Evolutionary conservation across 2,797 vertebrate genomes (phyloP), one percentile per base, ranked within the genome.

Genomic region (Pangasius djambal): DNA sequence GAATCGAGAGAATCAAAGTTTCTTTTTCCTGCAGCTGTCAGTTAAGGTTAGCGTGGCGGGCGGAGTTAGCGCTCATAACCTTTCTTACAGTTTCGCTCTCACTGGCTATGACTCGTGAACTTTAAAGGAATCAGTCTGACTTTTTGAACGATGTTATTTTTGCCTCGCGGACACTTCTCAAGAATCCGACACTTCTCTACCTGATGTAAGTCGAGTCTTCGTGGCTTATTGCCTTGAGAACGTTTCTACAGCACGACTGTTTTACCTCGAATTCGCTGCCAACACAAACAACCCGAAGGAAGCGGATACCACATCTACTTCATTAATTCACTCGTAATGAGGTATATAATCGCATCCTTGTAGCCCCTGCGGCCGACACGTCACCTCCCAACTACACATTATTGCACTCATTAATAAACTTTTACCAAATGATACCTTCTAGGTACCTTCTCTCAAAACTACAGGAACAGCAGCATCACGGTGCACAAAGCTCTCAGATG

Each of bases 281-380:
- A 83, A 40, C 72, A n/a, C 70, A 77, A 86, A 86, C 55, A 22
- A 37, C 84, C 84, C 9, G 40, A 67, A 84, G 61, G 28, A 9
- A 63, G 8, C 3, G 34, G 15, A 61, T 8, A 59, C 50, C 5
- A 12, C 69, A 70, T 28, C 50, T 15, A 7, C 28, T 55, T 70
- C 52, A 57, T 59, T 75, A 75, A 74, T 75, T 37, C 40, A 28
- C 55, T 44, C 28, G 7, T 82, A 40, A 82, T 28, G 55, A 82
- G 34, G 55, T 2, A 22, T 6, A 82, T 16, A 65, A n/a, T 67
- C 28, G 65, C 82, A 44, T 83, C 37, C 22, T 10, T 48, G 61
- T 65, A 48, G 25, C 57, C 37, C 82, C 82, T n/a, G 61, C 15
- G 59, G 82, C 82, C 2, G 61, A 48, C 40, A 34, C 44, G 25